phyloP scores from a whole-genome alignment of 1,140 invertebrate genomes.

The Drosophila persimilis region DNA sequence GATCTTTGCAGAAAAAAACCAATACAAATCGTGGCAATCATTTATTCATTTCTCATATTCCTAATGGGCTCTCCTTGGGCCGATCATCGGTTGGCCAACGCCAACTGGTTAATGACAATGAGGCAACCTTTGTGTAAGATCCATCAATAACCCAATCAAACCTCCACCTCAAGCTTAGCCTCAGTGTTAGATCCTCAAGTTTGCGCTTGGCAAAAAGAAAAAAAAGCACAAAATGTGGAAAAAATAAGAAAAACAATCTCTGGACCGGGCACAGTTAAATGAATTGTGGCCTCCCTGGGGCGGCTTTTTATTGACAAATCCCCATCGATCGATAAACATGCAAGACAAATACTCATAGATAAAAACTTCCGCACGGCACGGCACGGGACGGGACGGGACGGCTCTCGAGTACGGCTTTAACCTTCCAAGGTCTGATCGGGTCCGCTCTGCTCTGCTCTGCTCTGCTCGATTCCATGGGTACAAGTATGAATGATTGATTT shows the following conservation, averaged over 20 bases:
- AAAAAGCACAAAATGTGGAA: slow-evolving; percentile 10
- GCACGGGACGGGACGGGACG: slow-evolving; percentile 21
- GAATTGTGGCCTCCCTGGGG: slow-evolving; percentile 62
- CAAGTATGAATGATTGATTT: slow-evolving; percentile 73
- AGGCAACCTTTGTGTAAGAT: slow-evolving; percentile 44
- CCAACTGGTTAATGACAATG: slow-evolving; percentile 50
- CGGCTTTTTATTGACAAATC: slow-evolving; percentile 69
- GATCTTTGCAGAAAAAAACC: neutral
- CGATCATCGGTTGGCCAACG: slow-evolving; percentile 26
- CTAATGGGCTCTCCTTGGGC: slow-evolving; percentile 37
- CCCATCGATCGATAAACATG: slow-evolving; percentile 68
- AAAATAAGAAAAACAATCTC: slow-evolving; percentile 16
- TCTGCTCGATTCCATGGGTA: slow-evolving; percentile 33
- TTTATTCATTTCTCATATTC: slow-evolving; percentile 31
- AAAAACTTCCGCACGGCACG: slow-evolving; percentile 54
- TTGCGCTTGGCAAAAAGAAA: slow-evolving; percentile 18
- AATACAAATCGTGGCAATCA: slow-evolving; percentile 8
- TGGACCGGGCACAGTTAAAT: slow-evolving; percentile 63
- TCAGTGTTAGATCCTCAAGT: slow-evolving; percentile 30
- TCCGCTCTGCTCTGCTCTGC: slow-evolving; percentile 42
- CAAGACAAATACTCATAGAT: slow-evolving; percentile 41
- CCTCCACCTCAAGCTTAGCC: slow-evolving; percentile 18
- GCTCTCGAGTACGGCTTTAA: slow-evolving; percentile 48
- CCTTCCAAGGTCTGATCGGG: slow-evolving; percentile 61
- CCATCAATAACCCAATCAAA: slow-evolving; percentile 50